Conservation (phyloP, 2,797 vertebrate species). For the Sebastes paucispinis region DNA sequence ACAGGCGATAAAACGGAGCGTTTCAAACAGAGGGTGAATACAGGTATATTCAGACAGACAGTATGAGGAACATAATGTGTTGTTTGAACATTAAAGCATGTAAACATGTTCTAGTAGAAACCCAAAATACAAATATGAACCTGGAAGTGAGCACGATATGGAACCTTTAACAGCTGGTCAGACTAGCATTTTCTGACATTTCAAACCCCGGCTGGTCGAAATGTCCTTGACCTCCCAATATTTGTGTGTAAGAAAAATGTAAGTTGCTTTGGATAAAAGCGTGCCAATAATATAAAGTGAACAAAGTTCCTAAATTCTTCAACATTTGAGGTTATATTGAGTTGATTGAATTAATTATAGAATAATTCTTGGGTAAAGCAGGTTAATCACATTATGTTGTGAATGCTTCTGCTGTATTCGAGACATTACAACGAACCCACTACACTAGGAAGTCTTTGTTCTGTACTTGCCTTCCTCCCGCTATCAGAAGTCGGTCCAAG, state of each 20-base stretch:
- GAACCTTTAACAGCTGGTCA: too few relatives aligned
- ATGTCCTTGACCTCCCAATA: not conserved
- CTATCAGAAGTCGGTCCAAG: constrained; percentile 45
- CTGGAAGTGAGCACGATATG: too few relatives aligned
- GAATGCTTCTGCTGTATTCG: constrained; percentile 5
- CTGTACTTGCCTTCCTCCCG: not conserved
- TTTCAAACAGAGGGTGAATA: too few relatives aligned
- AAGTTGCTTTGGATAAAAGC: constrained; percentile 4
- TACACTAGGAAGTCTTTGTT: constrained; percentile 15
- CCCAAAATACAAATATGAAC: too few relatives aligned
- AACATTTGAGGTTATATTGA: not conserved
- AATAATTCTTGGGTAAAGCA: not conserved
- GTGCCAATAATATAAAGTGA: not conserved
- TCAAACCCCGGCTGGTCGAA: too few relatives aligned
- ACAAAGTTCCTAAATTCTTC: not conserved
- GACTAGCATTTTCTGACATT: too few relatives aligned
- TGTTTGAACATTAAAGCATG: too few relatives aligned
- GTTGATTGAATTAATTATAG: not conserved
- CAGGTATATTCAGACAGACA: too few relatives aligned
- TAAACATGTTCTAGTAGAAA: too few relatives aligned
- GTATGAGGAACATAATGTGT: too few relatives aligned
- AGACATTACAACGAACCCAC: not conserved
- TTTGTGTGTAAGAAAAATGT: not conserved
- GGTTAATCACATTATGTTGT: constrained; percentile 27
- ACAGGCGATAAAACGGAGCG: accelerated